Evolutionary conservation across 2,797 vertebrate species (phyloP), one percentile per base, ranked within the genome.

Genomic region (Microctenopoma steveboyesi): DNA sequence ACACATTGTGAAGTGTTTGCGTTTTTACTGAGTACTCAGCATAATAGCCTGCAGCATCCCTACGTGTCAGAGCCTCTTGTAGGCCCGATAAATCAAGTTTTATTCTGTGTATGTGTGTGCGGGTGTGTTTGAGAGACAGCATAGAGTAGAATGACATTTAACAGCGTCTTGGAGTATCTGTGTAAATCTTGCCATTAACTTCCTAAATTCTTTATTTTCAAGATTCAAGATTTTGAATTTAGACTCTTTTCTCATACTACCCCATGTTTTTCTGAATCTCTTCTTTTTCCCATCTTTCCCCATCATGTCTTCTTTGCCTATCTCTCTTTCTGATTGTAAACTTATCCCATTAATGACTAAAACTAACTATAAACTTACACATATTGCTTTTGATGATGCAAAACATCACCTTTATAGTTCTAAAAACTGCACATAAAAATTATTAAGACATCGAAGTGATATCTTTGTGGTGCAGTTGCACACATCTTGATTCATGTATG

Each of bases 1-100:
- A 63, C 30, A 74, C 56, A 74, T 22, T 67, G 51, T 73, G 35
- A 70, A 74, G 52, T 67, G 63, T 80, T 84, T 64, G 55, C 11
- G 1, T 72, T 80, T 84, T 79, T 71, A 65, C 49, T 70, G 46
- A 66, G 56, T 64, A 52, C 79, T 82, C 53, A 69, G 68, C 54
- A 57, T 62, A 57, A 70, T 52, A 64, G 51, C 75, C 52, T 75
- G 75, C 51, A 71, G 74, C 58, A 46, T 61, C 53, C 22, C 5
- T 62, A 16, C 13, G 1, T 81, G 69, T 70, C 30, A 72, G 49
- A 83, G 50, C 49, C 48, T 80, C 52, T 67, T 16, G 1, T 18
- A 61, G 71, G 69, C 51, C 72, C 55, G 52, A 70, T 79, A 69
- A 74, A 81, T 82, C 54, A 60, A 58, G 35, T 67, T 82, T 54